Base-by-base conservation (phyloP, 2,888 invertebrate genomes). In the Volucella inflata region DNA sequence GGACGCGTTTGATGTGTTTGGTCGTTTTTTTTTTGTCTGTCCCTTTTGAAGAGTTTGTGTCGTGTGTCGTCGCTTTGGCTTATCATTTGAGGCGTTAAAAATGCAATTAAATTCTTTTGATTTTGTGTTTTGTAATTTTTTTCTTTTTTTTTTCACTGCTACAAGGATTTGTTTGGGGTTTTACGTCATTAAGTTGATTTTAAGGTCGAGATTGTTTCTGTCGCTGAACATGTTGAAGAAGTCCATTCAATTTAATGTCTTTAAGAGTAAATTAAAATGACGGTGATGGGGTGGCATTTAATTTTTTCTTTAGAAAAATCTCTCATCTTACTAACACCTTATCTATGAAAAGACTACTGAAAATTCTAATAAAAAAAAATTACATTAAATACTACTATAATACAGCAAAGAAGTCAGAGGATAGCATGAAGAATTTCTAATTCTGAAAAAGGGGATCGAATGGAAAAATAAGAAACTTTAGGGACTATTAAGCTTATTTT, bases 61-160 rank as follows among this genome's bases (percentile, higher is more conserved):
- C 81, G 67, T 72, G 68, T 81, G 76, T 77, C 68, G 68, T 40
- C 71, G 57, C 76, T 77, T 85, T 85, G 81, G 81, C 68, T 81
- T 76, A 81, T 76, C 72, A 81, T 85, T 68, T 68, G 81, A 81
- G 57, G 85, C 85, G 85, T 85, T 85, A 77, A 76, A 77, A 85
- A 85, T 81, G 85, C 72, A 85, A 85, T 85, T 85, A 85, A 85
- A 85, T 85, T 85, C 85, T 77, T 85, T 85, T 81, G 76, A 81
- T 76, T 81, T 81, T 72, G 62, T 67, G 48, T 50, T 55, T 11
- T 57, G 59, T 50, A 60, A 60, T 68, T 60, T 50, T 48, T 59
- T 76, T 72, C 51, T 62, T 10, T 1, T 1, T 44, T n/a, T 44
- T 72, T 36, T 36, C 3, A 21, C 48, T 42, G 17, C 44, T 55